Conservation (phyloP, 2,113 vertebrate species). For the Vimba vimba region DNA sequence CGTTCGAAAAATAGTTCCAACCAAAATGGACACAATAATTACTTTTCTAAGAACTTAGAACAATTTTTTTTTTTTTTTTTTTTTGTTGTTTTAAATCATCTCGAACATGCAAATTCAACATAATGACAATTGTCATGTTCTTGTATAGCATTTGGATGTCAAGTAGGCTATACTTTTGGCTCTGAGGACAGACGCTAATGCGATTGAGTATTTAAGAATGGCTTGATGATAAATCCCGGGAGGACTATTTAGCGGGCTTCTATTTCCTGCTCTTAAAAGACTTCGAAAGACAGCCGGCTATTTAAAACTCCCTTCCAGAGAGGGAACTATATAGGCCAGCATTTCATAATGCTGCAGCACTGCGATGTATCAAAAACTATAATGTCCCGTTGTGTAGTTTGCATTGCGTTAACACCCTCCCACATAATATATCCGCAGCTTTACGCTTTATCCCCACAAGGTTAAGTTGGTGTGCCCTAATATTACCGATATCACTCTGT, state of each 20-base stretch:
- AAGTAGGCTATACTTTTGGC: constrained; percentile 25
- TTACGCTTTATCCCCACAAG: constrained; percentile 56
- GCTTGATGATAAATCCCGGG: constrained; percentile 59
- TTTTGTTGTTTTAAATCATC: neutral
- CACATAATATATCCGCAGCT: constrained; percentile 55
- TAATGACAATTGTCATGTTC: neutral
- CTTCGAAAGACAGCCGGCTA: constrained; percentile 53
- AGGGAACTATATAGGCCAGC: constrained; percentile 52
- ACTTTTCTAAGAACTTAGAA: neutral
- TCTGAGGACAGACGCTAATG: constrained; percentile 52
- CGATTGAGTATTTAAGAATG: constrained; percentile 60
- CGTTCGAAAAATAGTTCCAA: too few species aligned
- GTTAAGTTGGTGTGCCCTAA: constrained; percentile 50
- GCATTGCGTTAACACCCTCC: constrained; percentile 53
- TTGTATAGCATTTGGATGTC: constrained; percentile 29
- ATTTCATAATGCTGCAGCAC: constrained; percentile 49
- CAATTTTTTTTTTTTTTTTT: too few species aligned
- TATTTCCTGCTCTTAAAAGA: constrained; percentile 59
- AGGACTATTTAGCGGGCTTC: constrained; percentile 56
- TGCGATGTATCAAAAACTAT: constrained; percentile 1
- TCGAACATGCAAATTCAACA: neutral
- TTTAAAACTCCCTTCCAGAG: constrained; percentile 60
- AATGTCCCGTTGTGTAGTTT: constrained; percentile 30
- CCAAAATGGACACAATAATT: neutral
- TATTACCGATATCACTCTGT: constrained; percentile 2